Evolutionary conservation across 2,113 vertebrate genomes (phyloP).

Genomic region (Epinephelus moara): DNA sequence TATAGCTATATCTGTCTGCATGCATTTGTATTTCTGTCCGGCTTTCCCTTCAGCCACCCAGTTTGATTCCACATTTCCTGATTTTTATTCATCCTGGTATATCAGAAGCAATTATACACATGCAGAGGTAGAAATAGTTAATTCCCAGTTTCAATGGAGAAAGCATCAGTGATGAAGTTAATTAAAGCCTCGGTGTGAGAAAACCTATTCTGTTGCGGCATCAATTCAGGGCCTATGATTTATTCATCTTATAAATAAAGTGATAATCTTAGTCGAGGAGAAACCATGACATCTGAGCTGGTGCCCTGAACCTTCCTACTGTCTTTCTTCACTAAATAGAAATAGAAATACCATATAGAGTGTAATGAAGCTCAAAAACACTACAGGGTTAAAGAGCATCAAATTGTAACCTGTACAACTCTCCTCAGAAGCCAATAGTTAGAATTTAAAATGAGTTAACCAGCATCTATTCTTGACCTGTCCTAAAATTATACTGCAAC

Average conservation of each 20-base stretch:
- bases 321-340: not conserved
- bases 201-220: not conserved
- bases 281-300: not conserved
- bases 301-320: not conserved
- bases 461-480: not conserved
- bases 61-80: not conserved
- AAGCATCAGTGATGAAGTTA: constrained; percentile 1
- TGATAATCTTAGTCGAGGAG: not conserved
- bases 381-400: not conserved
- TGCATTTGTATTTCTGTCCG: not conserved
- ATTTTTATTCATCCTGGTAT: constrained; percentile 23
- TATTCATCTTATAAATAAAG: not conserved
- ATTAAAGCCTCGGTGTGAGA: constrained; percentile 8
- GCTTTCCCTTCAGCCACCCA: not conserved
- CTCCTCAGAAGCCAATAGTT: not conserved
- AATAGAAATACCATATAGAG: not conserved
- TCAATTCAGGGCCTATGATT: not conserved
- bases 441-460: too few species aligned
- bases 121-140: constrained; percentile 13
- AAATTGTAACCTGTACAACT: not conserved
- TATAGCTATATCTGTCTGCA: not conserved
- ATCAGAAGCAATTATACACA: constrained; percentile 3
- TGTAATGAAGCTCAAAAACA: not conserved
- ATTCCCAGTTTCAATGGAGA: constrained; percentile 2
- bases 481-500: not conserved